Percentiles rank a stretch among this genome's conserved stretches.
These are phyloP conservation scores for Vanessa tameamea DNA, from an alignment of 1,140 invertebrate genomes.

Conservation along the genomic window DNA sequence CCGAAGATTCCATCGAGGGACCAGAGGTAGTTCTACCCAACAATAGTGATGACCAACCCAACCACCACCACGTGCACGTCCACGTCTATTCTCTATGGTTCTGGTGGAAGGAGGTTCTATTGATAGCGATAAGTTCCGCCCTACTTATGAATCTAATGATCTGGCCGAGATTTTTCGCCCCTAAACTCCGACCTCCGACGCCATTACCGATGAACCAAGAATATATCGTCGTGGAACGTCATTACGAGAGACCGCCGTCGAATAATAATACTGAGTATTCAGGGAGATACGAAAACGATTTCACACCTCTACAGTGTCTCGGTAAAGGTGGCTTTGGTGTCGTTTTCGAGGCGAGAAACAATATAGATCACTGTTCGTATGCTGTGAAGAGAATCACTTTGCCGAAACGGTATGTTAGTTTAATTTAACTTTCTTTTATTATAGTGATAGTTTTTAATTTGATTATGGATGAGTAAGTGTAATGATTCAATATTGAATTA, in stretches of 20 bases:
- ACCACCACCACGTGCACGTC: slow-evolving; percentile 72
- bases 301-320: slow-evolving; percentile 90
- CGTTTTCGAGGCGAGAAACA: slow-evolving; percentile 97
- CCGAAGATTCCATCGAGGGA: slow-evolving; percentile 44
- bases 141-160: slow-evolving; percentile 73
- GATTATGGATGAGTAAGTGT: too few species aligned
- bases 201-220: slow-evolving; percentile 56
- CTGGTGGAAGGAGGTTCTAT: slow-evolving; percentile 84
- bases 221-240: slow-evolving; percentile 66
- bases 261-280: slow-evolving; percentile 73
- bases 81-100: slow-evolving; percentile 87
- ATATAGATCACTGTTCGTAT: slow-evolving; percentile 96
- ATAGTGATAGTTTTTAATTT: too few species aligned
- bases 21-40: slow-evolving; percentile 49
- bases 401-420: slow-evolving; percentile 86
- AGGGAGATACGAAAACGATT: slow-evolving; percentile 92
- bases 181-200: slow-evolving; percentile 42
- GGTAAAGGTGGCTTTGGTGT: slow-evolving; percentile 98
- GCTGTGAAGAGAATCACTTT: slow-evolving; percentile 96
- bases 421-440: too few species aligned
- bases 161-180: slow-evolving; percentile 67
- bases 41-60: slow-evolving; percentile 47
- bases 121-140: slow-evolving; percentile 67
- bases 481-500: too few species aligned
- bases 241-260: slow-evolving; percentile 63